A percentile compares a stretch with the other conserved stretches of the same genome.
These are phyloP conservation scores for Arenaria interpres DNA, from an alignment of 2,113 vertebrate genomes.

Conservation along the genomic window DNA sequence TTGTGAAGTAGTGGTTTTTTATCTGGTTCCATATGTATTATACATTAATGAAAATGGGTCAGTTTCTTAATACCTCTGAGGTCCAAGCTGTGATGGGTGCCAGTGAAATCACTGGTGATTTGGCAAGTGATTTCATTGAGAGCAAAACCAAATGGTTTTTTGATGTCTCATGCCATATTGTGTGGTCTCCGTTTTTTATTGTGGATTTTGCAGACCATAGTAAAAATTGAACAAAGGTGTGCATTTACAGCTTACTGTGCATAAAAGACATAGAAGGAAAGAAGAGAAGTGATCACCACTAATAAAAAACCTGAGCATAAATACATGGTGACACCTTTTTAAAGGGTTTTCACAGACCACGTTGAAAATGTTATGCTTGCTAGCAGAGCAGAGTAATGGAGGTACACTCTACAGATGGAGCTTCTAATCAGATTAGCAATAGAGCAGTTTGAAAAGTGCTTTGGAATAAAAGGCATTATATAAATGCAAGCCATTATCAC, in stretches of 20 bases:
- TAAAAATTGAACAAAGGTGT: neutral
- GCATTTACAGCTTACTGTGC: neutral
- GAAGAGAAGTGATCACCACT: neutral
- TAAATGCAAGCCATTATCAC: constrained; percentile 71
- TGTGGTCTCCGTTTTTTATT: neutral
- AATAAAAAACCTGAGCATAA: neutral
- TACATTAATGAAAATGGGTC: neutral
- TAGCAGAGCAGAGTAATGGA: constrained; percentile 48
- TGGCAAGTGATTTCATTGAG: neutral
- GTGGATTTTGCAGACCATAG: neutral
- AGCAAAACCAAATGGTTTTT: neutral
- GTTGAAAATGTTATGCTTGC: constrained; percentile 43
- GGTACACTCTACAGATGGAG: constrained; percentile 63
- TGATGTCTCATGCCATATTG: neutral
- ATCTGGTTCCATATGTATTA: neutral
- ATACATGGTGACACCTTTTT: constrained; percentile 18
- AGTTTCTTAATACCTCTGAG: neutral
- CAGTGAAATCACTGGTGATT: neutral
- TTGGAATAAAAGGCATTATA: constrained; percentile 67
- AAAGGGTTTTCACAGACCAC: neutral
- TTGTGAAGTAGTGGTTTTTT: neutral
- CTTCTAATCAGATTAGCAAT: constrained; percentile 70
- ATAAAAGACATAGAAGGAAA: neutral
- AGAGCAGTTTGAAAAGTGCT: constrained; percentile 70
- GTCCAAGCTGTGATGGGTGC: neutral